These are phyloP conservation scores for Polymixis flavicincta DNA, from an alignment of 2,888 invertebrate genomes.

Conservation along the genomic window DNA sequence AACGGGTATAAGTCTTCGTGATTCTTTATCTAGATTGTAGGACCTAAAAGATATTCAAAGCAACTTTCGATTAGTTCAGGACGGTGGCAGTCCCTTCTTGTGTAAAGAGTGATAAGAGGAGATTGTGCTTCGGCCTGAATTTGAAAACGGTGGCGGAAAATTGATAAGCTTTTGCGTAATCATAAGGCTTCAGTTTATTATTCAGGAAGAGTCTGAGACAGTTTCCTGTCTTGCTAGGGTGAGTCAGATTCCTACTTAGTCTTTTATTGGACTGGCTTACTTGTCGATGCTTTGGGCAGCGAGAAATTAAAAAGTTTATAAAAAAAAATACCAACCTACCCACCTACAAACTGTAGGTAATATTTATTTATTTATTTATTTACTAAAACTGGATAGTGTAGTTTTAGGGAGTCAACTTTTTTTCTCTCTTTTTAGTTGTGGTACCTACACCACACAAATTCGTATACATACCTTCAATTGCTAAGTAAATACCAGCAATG, in stretches of 20 bases:
- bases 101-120: constrained; percentile 53
- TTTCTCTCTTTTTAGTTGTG: no score
- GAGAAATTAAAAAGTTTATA: neutral
- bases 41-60: constrained; percentile 46
- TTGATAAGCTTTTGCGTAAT: constrained; percentile 44
- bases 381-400: no score
- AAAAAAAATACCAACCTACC: no score
- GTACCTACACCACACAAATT: no score
- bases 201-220: neutral
- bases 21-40: constrained; percentile 50
- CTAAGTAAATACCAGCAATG: no score
- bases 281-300: neutral
- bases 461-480: no score
- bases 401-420: no score
- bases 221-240: neutral
- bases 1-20: constrained; percentile 44
- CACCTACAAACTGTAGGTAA: no score
- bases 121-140: constrained; percentile 32
- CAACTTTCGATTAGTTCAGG: constrained; percentile 52
- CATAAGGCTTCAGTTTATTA: constrained; percentile 31
- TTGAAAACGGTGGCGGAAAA: constrained; percentile 28
- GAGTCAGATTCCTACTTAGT: neutral
- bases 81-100: constrained; percentile 30
- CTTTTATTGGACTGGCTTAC: neutral
- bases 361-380: no score